Conservation (phyloP, 2,797 vertebrate genomes). For the Strix occidentalis region DNA sequence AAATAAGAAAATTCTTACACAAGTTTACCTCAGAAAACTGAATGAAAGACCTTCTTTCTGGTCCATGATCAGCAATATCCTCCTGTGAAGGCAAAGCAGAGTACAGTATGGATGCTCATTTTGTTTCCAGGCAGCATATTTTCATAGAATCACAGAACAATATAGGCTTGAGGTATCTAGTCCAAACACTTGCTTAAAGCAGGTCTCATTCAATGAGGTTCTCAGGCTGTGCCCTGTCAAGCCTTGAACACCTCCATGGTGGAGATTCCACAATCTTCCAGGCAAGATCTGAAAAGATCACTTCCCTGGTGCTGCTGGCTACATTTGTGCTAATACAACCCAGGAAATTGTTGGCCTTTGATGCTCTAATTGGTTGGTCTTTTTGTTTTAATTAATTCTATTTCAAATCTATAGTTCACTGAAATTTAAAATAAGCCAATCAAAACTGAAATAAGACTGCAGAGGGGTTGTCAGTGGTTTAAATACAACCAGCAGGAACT, state of each 20-base stretch:
- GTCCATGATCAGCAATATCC: not conserved
- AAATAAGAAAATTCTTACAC: not conserved
- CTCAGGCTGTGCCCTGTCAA: not conserved
- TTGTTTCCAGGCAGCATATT: not conserved
- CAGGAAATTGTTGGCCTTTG: not conserved
- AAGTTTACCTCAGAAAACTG: not conserved
- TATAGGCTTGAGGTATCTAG: not conserved
- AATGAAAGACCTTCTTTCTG: not conserved
- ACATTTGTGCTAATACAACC: not conserved
- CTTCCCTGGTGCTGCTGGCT: not conserved
- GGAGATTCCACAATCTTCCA: not conserved
- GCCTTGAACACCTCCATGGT: not conserved
- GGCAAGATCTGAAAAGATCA: not conserved
- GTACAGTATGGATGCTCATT: not conserved
- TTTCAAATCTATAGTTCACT: not conserved
- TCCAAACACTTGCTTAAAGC: not conserved
- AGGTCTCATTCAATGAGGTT: not conserved
- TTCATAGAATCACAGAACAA: not conserved
- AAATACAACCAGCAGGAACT: not conserved
- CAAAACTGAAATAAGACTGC: not conserved
- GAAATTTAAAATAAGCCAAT: not conserved
- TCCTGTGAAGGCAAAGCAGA: not conserved
- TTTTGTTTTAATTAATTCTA: not conserved
- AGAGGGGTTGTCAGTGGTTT: not conserved
- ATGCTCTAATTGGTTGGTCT: not conserved